Evolutionary conservation across 2,797 vertebrate species (phyloP).

Genomic region (Arrhamphus sclerolepis): DNA sequence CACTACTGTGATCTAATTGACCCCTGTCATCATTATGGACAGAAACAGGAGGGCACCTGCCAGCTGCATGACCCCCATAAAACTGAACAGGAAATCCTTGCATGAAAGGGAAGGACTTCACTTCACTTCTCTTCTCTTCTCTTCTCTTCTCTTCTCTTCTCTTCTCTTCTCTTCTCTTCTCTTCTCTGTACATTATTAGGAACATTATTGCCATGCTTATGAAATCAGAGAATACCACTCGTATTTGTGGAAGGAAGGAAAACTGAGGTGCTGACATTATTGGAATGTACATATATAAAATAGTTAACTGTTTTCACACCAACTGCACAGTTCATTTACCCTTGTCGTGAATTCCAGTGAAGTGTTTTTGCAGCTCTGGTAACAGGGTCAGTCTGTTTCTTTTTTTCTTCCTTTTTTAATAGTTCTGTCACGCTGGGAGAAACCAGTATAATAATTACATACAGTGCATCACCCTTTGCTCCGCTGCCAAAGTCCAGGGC

Average conservation of each 20-base stretch:
- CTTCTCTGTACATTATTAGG: slow-evolving; percentile 1
- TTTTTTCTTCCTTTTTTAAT: slow-evolving; percentile 54
- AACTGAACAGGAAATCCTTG: slow-evolving; percentile 81
- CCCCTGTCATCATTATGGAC: slow-evolving; percentile 81
- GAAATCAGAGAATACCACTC: slow-evolving; percentile 15
- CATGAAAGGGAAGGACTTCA: slow-evolving; percentile 70
- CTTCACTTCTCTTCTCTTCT: slow-evolving; percentile 28
- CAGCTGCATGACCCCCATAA: slow-evolving; percentile 85
- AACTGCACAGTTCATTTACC: slow-evolving; percentile 29
- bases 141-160: slow-evolving; percentile 29
- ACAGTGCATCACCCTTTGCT: slow-evolving; percentile 61
- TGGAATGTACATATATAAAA: slow-evolving; percentile 15
- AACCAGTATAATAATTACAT: slow-evolving; percentile 78
- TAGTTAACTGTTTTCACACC: slow-evolving; percentile 21
- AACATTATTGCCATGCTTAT: slow-evolving; percentile 31
- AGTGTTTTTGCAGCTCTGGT: slow-evolving; percentile 28
- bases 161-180: slow-evolving; percentile 16
- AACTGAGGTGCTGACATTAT: slow-evolving; percentile 9
- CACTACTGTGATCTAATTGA: slow-evolving; percentile 80
- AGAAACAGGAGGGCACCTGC: slow-evolving; percentile 82
- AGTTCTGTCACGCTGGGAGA: slow-evolving; percentile 50
- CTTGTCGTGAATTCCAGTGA: slow-evolving; percentile 7
- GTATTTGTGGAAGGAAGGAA: slow-evolving; percentile 2
- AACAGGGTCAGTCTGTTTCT: slow-evolving; percentile 31
- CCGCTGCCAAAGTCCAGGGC: slow-evolving; percentile 71